A percentile compares a stretch with the other conserved stretches of the same genome.
Evolutionary conservation across 2,113 vertebrate genomes (phyloP).

Genomic region (Montifringilla adamsi): DNA sequence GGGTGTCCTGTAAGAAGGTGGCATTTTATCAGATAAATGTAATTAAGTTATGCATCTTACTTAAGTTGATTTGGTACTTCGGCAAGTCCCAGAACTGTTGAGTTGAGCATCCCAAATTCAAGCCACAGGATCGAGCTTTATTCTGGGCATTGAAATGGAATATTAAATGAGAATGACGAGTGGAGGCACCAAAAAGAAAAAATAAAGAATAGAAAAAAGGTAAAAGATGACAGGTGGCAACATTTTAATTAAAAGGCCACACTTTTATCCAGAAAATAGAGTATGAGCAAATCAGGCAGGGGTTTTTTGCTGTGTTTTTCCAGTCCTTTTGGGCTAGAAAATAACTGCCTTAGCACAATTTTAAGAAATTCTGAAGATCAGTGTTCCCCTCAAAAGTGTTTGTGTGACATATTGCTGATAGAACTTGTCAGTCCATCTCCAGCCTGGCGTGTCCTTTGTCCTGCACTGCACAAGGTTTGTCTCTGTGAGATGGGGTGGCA

Average conservation of each 20-base stretch:
- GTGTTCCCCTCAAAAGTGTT: background rate
- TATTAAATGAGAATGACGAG: background rate
- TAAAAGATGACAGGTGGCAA: background rate
- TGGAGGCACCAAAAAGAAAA: background rate
- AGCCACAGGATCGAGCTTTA: background rate
- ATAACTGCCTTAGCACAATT: background rate
- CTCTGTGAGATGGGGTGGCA: background rate
- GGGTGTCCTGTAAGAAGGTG: slow-evolving; percentile 29
- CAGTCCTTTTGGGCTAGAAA: background rate
- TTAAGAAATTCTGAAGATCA: background rate
- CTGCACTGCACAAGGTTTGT: accelerated
- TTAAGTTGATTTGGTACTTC: background rate
- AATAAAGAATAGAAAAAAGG: background rate
- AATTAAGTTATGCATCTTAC: slow-evolving; percentile 19
- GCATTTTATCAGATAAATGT: slow-evolving; percentile 56
- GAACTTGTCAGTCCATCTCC: accelerated
- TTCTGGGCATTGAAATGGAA: background rate
- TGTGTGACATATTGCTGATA: background rate
- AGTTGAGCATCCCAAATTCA: background rate
- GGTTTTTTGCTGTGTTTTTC: background rate
- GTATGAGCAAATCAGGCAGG: background rate
- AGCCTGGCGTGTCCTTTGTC: background rate
- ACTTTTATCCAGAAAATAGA: background rate
- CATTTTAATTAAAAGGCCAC: background rate
- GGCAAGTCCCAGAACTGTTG: background rate